A percentile compares a stretch with the other conserved stretches of the same genome.
These are phyloP conservation scores for Apeira syringaria DNA, from an alignment of 2,888 invertebrate genomes.

Conservation along the genomic window DNA sequence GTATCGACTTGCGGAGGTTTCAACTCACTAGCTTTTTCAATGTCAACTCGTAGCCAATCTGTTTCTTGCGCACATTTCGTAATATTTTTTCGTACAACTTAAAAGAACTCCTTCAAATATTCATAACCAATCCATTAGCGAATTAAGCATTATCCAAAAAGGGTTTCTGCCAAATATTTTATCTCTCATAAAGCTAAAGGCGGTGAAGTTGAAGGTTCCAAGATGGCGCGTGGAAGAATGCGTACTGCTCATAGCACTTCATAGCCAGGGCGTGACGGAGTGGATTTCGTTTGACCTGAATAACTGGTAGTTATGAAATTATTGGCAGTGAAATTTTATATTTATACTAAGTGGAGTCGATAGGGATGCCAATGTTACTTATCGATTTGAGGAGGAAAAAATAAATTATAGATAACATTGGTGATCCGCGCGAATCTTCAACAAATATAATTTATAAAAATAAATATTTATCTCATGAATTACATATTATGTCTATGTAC, in stretches of 20 bases:
- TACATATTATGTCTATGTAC: too few species aligned
- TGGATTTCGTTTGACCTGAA: conserved; percentile 34
- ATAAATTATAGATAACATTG: too few species aligned
- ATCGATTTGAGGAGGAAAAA: conserved; percentile 2
- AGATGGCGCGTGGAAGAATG: conserved; percentile 33
- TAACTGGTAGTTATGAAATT: conserved; percentile 32
- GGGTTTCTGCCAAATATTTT: conserved; percentile 32
- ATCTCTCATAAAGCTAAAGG: conserved; percentile 25
- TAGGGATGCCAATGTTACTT: conserved; percentile 5
- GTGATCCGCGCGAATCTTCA: too few species aligned
- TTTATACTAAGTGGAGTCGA: conserved; percentile 14
- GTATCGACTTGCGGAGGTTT: too few species aligned
- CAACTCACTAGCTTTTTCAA: too few species aligned
- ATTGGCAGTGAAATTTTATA: conserved; percentile 36
- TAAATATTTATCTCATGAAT: too few species aligned
- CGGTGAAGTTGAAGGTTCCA: conserved; percentile 7
- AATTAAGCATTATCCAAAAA: conserved; percentile 13
- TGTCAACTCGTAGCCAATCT: too few species aligned
- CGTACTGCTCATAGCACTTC: conserved; percentile 1
- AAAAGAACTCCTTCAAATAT: conserved; percentile 13
- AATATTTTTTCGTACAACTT: not conserved
- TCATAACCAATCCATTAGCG: conserved; percentile 24
- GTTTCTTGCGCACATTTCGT: too few species aligned
- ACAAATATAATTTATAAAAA: too few species aligned
- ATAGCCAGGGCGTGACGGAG: conserved; percentile 25